Conservation (phyloP, 2,888 invertebrate species). For the Heliconius ethilla region DNA sequence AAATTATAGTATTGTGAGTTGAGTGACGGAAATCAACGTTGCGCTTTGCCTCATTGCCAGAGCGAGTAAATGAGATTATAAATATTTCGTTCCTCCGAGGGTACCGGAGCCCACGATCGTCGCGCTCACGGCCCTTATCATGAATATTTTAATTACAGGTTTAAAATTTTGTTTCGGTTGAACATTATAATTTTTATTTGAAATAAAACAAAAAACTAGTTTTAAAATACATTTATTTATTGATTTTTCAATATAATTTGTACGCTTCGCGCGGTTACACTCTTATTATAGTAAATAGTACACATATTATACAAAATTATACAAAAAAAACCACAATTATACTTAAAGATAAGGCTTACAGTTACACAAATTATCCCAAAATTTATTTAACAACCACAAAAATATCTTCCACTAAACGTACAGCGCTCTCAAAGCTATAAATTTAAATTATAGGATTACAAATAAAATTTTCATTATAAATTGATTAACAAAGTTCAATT, state of each 20-base stretch:
- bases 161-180: too few relatives aligned
- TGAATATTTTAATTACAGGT: too few relatives aligned
- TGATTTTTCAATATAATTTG: conserved; percentile 48
- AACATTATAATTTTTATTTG: too few relatives aligned
- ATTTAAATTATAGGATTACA: background rate
- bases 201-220: conserved; percentile 24
- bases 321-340: conserved; percentile 20
- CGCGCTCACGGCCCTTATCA: too few relatives aligned
- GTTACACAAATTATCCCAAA: background rate
- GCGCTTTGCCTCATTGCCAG: background rate
- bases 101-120: background rate
- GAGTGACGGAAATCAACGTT: background rate
- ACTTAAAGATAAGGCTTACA: conserved; percentile 8
- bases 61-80: background rate
- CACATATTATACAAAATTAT: conserved; percentile 39
- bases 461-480: background rate
- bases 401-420: background rate
- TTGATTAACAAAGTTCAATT: background rate
- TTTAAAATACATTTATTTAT: conserved; percentile 49
- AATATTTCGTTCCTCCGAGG: background rate
- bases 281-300: conserved; percentile 18
- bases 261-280: conserved; percentile 48
- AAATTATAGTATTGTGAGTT: background rate
- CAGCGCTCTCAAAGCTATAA: background rate
- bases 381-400: conserved; percentile 1